A percentile compares a stretch with the other conserved stretches of the same genome.
Evolutionary conservation across 2,888 invertebrate genomes (phyloP).

Genomic region (Trissolcus japonicus): DNA sequence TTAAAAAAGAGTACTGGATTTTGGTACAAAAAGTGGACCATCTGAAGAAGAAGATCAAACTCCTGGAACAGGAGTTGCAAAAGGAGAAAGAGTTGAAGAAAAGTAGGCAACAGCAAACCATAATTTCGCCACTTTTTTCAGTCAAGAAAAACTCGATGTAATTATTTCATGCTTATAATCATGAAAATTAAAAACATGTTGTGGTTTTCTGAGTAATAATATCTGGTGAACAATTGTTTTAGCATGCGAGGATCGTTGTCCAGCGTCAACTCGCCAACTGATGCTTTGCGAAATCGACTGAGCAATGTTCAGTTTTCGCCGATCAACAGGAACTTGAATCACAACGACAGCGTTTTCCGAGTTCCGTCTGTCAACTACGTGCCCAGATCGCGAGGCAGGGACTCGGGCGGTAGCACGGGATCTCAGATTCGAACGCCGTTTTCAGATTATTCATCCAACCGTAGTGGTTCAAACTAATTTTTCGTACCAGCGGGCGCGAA

Average conservation of each 20-base stretch:
- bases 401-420: constrained; percentile 37
- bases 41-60: constrained; percentile 35
- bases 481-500: no score
- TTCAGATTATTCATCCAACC: constrained; percentile 32
- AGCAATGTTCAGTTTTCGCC: constrained; percentile 35
- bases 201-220: not conserved
- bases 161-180: not conserved
- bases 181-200: not conserved
- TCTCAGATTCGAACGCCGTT: constrained; percentile 37
- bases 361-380: constrained; percentile 32
- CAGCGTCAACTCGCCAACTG: constrained; percentile 13
- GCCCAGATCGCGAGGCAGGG: constrained; percentile 23
- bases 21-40: constrained; percentile 31
- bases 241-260: constrained; percentile 11
- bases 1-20: constrained; percentile 38
- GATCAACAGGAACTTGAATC: not conserved
- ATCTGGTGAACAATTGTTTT: not conserved
- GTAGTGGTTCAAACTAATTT: no score
- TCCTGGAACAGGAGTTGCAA: constrained; percentile 15
- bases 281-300: constrained; percentile 19
- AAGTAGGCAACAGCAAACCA: no score
- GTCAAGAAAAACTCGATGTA: not conserved
- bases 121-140: constrained; percentile 14
- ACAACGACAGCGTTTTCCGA: constrained; percentile 34
- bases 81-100: constrained; percentile 7